Evolutionary conservation across 2,888 invertebrate genomes (phyloP), one percentile per base, ranked within the genome.

Genomic region (Melanostoma mellinum): DNA sequence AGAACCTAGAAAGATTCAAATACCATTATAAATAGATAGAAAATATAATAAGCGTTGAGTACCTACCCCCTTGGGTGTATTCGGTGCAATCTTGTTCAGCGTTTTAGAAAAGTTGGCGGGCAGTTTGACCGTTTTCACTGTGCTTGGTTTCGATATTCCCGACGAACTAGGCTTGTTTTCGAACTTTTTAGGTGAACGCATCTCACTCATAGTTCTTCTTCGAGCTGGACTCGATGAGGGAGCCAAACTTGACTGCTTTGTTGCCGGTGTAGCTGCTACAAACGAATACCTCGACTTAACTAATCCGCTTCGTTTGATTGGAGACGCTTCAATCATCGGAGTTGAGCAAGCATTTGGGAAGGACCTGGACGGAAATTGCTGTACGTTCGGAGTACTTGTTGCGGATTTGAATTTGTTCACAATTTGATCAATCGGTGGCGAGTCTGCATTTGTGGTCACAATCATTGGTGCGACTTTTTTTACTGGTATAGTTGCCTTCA

Each of bases 401-500:
- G 79, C 67, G 1, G 86, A 61, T 60, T 85, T 86, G 2, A 71
- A 61, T n/a, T 73, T 78, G 33, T 32, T 55, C 1, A n/a, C 0
- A 1, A 9, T 4, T 9, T 84, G 72, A 6, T 77, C 78, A 33
- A 73, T 50, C 4, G 87, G 85, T 4, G 87, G 85, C 3, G 86
- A 79, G 6, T 86, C 84, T 2, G 71, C 85, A 8, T 85, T 85
- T 35, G 86, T 80, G 61, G 86, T 87, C 2, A 87, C 58, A 9
- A 82, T 55, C 85, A 86, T 86, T 0, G 88, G 87, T 5, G 87
- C 86, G 5, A 88, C 87, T 42, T 87, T 88, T 52, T 87, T 88
- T 0, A 88, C 76, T 1, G 88, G 88, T 53, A 88, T 85, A 4
- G 88, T 87, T 6, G 88, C 88, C 63, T 88, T 88, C 44, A 88